phyloP scores from a whole-genome alignment of 2,888 invertebrate genomes.

The Amblyjoppa fuscipennis region DNA sequence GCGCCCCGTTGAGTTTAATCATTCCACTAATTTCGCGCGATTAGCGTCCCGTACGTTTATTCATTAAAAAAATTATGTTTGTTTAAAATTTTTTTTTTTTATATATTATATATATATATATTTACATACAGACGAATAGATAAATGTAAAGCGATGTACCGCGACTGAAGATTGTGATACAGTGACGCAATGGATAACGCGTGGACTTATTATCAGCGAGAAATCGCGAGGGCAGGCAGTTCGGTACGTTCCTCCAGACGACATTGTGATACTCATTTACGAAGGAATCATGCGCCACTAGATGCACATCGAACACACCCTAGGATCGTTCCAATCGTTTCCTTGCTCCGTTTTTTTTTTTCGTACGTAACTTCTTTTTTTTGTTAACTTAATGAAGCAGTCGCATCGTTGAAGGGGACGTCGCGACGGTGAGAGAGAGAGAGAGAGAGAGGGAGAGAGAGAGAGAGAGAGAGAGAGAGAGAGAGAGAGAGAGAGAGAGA shows the following conservation, averaged over 20 bases:
- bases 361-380: constrained; percentile 42
- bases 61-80: constrained; percentile 19
- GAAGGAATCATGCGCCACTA: constrained; percentile 69
- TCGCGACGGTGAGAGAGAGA: constrained; percentile 17
- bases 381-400: constrained; percentile 43
- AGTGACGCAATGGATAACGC: constrained; percentile 46
- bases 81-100: neutral
- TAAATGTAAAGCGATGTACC: constrained; percentile 59
- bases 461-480: constrained; percentile 17
- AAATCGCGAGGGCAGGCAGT: constrained; percentile 61
- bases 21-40: constrained; percentile 44
- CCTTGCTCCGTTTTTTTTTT: constrained; percentile 51
- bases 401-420: constrained; percentile 45
- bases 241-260: constrained; percentile 81
- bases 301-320: constrained; percentile 55
- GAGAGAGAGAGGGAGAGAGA: neutral
- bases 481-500: constrained; percentile 17
- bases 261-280: constrained; percentile 82
- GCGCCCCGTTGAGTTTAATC: neutral
- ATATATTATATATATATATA: constrained; percentile 6
- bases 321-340: constrained; percentile 49
- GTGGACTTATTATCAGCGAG: constrained; percentile 17
- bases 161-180: constrained; percentile 64
- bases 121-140: neutral
- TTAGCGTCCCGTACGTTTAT: constrained; percentile 42